These are phyloP conservation scores for Menura novaehollandiae DNA, from an alignment of 2,113 vertebrate species.

Conservation along the genomic window DNA sequence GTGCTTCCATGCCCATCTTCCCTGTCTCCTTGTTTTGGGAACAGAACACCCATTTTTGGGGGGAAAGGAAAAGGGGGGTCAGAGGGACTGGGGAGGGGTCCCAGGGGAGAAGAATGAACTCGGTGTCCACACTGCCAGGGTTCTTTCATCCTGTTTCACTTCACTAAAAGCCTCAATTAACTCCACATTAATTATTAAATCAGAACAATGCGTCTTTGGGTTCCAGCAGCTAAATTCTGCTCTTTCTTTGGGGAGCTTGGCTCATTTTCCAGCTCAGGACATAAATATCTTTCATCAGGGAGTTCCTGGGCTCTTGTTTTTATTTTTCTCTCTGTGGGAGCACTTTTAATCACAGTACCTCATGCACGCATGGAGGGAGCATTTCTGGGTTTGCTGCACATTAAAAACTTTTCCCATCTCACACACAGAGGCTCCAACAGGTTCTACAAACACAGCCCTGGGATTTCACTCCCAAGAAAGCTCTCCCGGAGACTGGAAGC, in stretches of 20 bases:
- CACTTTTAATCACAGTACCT: background rate
- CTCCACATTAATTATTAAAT: constrained; percentile 70
- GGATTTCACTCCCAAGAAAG: background rate
- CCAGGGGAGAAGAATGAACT: background rate
- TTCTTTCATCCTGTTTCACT: constrained; percentile 35
- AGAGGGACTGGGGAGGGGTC: background rate
- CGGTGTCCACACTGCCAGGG: constrained; percentile 3
- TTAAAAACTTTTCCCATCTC: background rate
- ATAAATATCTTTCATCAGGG: constrained; percentile 26
- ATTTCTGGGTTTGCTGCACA: background rate
- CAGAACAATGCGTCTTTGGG: constrained; percentile 57
- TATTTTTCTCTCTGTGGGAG: background rate
- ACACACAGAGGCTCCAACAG: background rate
- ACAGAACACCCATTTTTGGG: background rate
- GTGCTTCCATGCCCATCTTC: background rate
- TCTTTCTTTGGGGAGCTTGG: constrained; percentile 9
- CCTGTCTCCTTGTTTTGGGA: background rate
- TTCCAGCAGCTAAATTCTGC: constrained; percentile 55
- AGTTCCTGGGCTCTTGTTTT: background rate
- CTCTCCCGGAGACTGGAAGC: background rate
- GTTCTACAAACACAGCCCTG: background rate
- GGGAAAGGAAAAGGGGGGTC: background rate
- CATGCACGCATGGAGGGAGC: background rate
- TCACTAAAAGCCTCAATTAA: constrained; percentile 70
- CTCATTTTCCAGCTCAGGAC: constrained; percentile 1